Evolutionary conservation across 2,797 vertebrate genomes (phyloP), one percentile per base, ranked within the genome.

Genomic region (Brachyrhaphis roseni): DNA sequence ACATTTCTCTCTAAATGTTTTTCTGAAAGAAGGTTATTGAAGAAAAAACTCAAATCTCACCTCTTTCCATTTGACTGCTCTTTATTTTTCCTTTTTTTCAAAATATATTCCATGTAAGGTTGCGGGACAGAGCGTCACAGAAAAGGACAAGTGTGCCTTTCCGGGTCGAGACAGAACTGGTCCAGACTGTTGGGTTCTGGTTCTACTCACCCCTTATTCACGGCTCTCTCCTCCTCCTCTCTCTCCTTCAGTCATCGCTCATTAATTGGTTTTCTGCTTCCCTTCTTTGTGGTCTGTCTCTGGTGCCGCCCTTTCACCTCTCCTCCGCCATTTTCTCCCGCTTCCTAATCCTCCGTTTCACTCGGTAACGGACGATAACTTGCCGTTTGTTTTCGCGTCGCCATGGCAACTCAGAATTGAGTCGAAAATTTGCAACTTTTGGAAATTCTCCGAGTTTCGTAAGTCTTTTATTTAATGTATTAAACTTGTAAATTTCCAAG

Each of bases 41-140:
- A 55, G 7, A 15, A 46, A 23, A 64, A 31, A 5, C 0, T 26
- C 5, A 66, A 68, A 23, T 23, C 82, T 84, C 81, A 91, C 90
- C 87, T 83, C 59, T 75, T 71, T 57, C 76, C 8, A 51, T 51
- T 51, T 51, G 20, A 23, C 20, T 51, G 49, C 49, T 51, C 49
- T 8, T 43, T 3, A 1, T 41, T 71, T 28, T 43, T 74, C 36
- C 28, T 31, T 3, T 1, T 41, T 73, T 62, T 55, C 73, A 1
- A 0, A 36, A 57, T 77, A 2, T 10, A 82, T 79, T 82, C 74
- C 45, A 20, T 4, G 57, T 2, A 45, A 75, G 59, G 0, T 53
- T 12, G 15, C 28, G 8, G 15, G 8, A 36, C 46, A 31, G 59
- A n/a, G 28, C 28, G 16, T 28, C n/a, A 59, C 55, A 55, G n/a